Base-by-base conservation (phyloP, 2,797 vertebrate genomes). In the Leptoclinus maculatus region DNA sequence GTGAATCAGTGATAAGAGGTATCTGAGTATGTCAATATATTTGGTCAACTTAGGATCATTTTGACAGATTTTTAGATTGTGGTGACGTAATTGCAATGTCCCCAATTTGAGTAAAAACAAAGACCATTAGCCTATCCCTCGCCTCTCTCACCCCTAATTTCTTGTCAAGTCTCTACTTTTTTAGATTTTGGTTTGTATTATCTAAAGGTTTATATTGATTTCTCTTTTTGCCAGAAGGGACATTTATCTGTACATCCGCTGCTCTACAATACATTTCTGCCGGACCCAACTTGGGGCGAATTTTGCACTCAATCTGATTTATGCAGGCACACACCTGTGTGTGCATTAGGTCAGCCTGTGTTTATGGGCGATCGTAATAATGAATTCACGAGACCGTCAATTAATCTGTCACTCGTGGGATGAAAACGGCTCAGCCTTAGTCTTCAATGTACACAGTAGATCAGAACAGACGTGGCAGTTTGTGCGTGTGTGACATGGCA, bases 311-410 rank as follows among this genome's bases (percentile, higher is more conserved):
- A 10, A 77, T 86, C 67, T 66, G 80, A 57, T 82, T 91, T 76
- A 88, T 88, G 78, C 83, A 53, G 63, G 16, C 49, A 14, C 87
- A 90, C 84, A 84, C 81, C 86, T 84, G 63, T 72, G 78, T 73
- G 66, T 83, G 72, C 75, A 54, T 83, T 27, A 38, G 60, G 27
- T 60, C 32, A 3, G n/a, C 36, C 10, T 63, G 66, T 54, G 77
- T 86, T 84, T 83, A 78, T 66, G 65, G 78, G 60, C 25, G 76
- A 89, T 74, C 0, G 27, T 78, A 74, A 83, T 88, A 82, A 90
- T 83, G 71, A 89, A 91, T 91, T 90, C 76, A 92, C 69, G 79
- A 88, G 79, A 87, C 89, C 85, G 72, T 87, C 87, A 88, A 87
- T 90, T 91, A 85, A 84, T 90, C 84, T 84, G 89, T 83, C 87